Percentiles rank a stretch among this genome's conserved stretches.
Conservation (phyloP, 2,113 vertebrate genomes). For the Paramormyrops kingsleyae region DNA sequence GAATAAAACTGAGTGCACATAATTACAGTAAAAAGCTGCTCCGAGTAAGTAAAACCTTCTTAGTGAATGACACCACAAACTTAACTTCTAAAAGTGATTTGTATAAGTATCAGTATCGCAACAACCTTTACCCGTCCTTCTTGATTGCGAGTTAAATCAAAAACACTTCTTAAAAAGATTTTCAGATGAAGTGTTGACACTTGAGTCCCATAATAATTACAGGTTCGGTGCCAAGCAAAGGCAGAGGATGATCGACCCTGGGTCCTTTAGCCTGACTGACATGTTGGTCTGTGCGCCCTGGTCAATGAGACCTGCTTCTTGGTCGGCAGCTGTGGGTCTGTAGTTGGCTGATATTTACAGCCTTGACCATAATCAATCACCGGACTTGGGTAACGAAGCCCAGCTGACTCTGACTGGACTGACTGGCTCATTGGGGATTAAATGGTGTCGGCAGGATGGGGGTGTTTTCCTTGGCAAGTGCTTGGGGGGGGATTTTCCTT, state of each 20-base stretch:
- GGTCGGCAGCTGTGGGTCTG: not conserved
- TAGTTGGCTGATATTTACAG: not conserved
- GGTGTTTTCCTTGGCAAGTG: not conserved
- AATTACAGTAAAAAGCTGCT: conserved; percentile 39
- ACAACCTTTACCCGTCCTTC: not conserved
- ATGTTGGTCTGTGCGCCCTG: not conserved
- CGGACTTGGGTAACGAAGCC: not conserved
- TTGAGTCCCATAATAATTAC: conserved; percentile 24
- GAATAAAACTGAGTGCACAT: conserved; percentile 53
- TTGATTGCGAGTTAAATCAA: not conserved
- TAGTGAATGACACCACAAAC: not conserved
- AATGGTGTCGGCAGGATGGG: not conserved
- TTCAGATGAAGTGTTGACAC: not conserved
- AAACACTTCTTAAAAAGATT: not conserved
- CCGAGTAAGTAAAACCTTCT: not conserved
- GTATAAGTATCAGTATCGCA: not conserved
- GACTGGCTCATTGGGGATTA: not conserved
- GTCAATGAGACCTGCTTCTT: not conserved
- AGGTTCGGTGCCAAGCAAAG: conserved; percentile 33
- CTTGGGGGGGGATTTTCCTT: not conserved
- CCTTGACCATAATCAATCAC: not conserved
- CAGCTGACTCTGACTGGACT: not conserved
- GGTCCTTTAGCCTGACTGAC: conserved; percentile 31
- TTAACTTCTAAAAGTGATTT: not conserved
- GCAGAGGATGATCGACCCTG: conserved; percentile 30